phyloP scores from a whole-genome alignment of 2,797 vertebrate species.

The Phoebastria nigripes region DNA sequence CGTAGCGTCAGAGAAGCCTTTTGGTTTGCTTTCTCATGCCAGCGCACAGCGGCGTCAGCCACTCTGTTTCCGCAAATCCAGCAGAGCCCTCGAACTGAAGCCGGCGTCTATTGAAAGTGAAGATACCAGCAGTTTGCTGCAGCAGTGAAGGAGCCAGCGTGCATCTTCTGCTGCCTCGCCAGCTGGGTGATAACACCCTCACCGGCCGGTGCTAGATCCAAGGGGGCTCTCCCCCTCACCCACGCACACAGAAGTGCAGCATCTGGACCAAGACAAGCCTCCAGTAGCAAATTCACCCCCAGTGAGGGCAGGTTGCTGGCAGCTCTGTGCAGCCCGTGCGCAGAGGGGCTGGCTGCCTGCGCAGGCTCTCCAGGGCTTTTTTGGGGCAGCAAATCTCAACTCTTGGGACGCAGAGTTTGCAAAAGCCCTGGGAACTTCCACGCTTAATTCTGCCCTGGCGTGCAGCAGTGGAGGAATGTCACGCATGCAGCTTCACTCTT shows the following conservation, averaged over 20 bases:
- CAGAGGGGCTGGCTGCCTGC: neutral
- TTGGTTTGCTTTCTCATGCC: rapidly evolving
- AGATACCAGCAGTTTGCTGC: neutral
- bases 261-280: rapidly evolving
- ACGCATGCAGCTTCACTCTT: rapidly evolving
- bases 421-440: neutral
- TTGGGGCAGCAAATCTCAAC: neutral
- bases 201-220: rapidly evolving
- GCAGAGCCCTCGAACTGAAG: neutral
- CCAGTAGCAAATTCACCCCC: neutral
- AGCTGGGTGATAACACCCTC: neutral
- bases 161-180: neutral
- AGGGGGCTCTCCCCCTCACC: neutral
- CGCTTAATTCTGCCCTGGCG: rapidly evolving
- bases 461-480: rapidly evolving
- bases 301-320: neutral
- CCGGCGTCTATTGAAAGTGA: rapidly evolving
- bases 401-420: neutral
- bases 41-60: neutral
- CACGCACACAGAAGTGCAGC: rapidly evolving
- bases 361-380: neutral
- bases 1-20: neutral
- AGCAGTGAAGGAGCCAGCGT: rapidly evolving
- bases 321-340: rapidly evolving
- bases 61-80: neutral